These are phyloP conservation scores for Takifugu ocellatus DNA, from an alignment of 2,797 vertebrate genomes.

Conservation along the genomic window DNA sequence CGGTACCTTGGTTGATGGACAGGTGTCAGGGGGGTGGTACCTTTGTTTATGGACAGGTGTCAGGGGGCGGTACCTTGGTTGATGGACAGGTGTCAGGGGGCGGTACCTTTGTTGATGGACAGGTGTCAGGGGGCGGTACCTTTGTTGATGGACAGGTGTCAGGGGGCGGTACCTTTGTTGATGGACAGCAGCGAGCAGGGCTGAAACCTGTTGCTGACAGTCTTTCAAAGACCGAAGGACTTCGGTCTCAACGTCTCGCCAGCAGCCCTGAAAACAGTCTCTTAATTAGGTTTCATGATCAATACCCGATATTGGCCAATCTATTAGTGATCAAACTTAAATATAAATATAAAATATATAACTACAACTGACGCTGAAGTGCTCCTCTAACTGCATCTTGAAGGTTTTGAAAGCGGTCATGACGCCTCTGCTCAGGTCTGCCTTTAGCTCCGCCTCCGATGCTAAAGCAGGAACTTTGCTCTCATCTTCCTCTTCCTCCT, in stretches of 20 bases:
- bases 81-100: constrained; percentile 11
- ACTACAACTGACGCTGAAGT: constrained; percentile 71
- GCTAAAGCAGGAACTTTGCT: not conserved
- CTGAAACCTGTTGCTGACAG: constrained; percentile 70
- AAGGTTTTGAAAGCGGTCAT: constrained; percentile 75
- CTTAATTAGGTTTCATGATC: not conserved
- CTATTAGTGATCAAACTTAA: not conserved
- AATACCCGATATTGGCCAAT: too few species aligned
- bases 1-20: too few species aligned
- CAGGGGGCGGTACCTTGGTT: not conserved
- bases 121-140: not conserved
- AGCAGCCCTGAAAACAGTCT: constrained; percentile 48
- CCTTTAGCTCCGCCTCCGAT: not conserved
- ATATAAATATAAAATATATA: too few species aligned
- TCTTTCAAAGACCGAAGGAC: constrained; percentile 62
- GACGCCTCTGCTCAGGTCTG: constrained; percentile 14
- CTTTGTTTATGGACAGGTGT: not conserved
- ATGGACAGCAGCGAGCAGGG: constrained; percentile 78
- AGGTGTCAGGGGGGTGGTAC: not conserved
- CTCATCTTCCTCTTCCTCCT: not conserved
- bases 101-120: constrained; percentile 46
- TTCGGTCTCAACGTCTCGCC: constrained; percentile 61
- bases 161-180: constrained; percentile 69
- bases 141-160: not conserved
- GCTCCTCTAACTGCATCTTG: constrained; percentile 71